Base-by-base conservation (phyloP, 92 coral and sea anemone species). In the Phenganax stokvisi region DNA sequence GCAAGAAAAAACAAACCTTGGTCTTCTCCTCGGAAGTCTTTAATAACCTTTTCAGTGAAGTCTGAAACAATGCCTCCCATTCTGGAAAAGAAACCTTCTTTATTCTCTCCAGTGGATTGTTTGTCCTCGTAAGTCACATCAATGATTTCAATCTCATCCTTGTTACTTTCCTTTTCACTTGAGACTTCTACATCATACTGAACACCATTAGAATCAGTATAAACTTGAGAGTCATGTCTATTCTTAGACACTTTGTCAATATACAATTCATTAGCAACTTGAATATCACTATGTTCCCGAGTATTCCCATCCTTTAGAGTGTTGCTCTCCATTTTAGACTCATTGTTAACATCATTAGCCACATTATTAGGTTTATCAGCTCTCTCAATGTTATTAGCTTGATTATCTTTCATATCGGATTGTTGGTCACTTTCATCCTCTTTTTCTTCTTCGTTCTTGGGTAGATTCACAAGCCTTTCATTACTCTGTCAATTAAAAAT, bases 1-100 rank as follows among this genome's bases (percentile, higher is more conserved):
- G 0, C 31, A 17, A 65, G 31, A 65, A 59, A 20, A 13, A 59
- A 59, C 15, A 59, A 20, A 67, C 11, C 25, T 25, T 59, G 6
- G 31, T 59, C 56, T 47, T 44, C 52, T 60, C 71, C 71, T 62
- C 62, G 71, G 8, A 60, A 77, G 62, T 77, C 81, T 57, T 77
- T 60, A 20, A 77, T 25, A 27, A 77, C 15, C 60, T 58, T 64
- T 10, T 62, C 81, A 10, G 81, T 58, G 51, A 77, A 77, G 52
- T 60, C 71, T 12, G 81, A 57, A 4, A 77, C 56, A 62, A 77
- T 37, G 47, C 47, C 47, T 37, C 47, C 47, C 47, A 37, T 5
- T 37, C 47, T 37, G 47, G 47, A 37, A 37, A 37, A 37, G 47
- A 37, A 37, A 37, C 47, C 47, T 37, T 37, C 25, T 25, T 15